These are phyloP conservation scores for Menidia beryllina DNA, from an alignment of 2,113 vertebrate species.

Conservation along the genomic window DNA sequence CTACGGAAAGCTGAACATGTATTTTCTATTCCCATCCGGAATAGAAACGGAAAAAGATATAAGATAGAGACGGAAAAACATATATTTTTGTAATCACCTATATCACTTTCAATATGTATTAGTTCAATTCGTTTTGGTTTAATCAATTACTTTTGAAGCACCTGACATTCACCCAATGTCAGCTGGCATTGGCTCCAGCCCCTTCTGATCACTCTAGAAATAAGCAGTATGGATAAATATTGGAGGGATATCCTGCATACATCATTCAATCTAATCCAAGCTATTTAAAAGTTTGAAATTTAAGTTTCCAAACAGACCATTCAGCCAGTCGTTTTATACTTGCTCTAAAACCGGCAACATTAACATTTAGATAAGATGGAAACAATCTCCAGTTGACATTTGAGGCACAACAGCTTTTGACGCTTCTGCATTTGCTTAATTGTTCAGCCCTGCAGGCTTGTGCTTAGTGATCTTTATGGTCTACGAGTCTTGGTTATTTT, in stretches of 20 bases:
- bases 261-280: no score
- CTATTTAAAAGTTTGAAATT: no score
- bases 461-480: not conserved
- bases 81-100: not conserved
- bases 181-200: no score
- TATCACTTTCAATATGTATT: not conserved
- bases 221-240: no score
- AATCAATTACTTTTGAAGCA: no score
- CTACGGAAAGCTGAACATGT: no score
- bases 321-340: not conserved
- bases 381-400: not conserved
- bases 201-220: no score
- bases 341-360: not conserved
- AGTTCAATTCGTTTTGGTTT: not conserved
- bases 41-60: not conserved
- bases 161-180: no score
- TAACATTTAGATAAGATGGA: not conserved
- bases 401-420: not conserved
- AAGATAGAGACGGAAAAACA: not conserved
- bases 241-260: no score
- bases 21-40: no score
- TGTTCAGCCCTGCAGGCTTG: no score
- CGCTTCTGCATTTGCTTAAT: not conserved
- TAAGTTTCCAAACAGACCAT: no score
- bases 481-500: not conserved